Evolutionary conservation across 2,113 vertebrate genomes (phyloP).

Genomic region (Cheirogaleus medius): DNA sequence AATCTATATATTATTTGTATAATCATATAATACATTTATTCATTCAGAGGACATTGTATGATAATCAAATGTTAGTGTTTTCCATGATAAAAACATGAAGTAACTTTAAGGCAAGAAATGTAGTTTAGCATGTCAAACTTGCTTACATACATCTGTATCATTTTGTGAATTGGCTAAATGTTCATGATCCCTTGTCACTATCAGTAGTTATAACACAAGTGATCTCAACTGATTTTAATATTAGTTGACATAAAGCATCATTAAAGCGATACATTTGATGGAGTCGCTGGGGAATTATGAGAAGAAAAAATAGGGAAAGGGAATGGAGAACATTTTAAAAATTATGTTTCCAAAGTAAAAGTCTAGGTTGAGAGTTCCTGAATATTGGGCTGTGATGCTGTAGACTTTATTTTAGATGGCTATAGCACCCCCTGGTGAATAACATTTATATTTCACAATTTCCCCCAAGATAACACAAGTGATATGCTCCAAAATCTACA

Average conservation of each 20-base stretch:
- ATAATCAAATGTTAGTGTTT: neutral
- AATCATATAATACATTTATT: neutral
- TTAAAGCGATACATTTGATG: neutral
- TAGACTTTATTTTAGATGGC: slow-evolving; percentile 45
- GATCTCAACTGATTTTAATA: neutral
- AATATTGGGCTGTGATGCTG: neutral
- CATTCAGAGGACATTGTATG: neutral
- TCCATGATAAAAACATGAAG: neutral
- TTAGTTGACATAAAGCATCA: neutral
- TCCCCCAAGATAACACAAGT: neutral
- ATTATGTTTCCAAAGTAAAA: neutral
- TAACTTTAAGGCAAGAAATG: neutral
- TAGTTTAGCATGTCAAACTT: neutral
- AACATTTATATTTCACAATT: slow-evolving; percentile 18
- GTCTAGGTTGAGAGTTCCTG: neutral
- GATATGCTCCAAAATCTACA: neutral
- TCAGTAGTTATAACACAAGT: neutral
- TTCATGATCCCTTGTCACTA: neutral
- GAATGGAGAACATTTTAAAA: neutral
- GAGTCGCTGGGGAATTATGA: neutral
- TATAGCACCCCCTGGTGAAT: slow-evolving; percentile 73
- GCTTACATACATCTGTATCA: neutral
- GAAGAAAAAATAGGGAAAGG: neutral
- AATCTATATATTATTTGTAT: neutral
- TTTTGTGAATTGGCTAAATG: neutral